Evolutionary conservation across 2,797 vertebrate genomes (phyloP), one percentile per base, ranked within the genome.

Genomic region (Enteromius paludinosus): DNA sequence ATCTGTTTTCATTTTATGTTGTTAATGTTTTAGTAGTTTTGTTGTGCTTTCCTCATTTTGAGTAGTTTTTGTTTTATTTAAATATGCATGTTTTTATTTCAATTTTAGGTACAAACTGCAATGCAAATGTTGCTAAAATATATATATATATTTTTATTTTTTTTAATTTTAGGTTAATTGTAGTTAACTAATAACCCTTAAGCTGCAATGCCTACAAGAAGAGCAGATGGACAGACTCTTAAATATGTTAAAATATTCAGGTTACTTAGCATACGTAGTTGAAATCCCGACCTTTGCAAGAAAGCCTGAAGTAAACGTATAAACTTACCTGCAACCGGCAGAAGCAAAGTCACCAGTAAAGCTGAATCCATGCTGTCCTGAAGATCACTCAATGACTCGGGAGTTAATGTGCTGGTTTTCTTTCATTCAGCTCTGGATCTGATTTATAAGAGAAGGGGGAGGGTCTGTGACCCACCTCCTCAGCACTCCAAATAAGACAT

Each of bases 241-340:
- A 54, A 35, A 35, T 72, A 73, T 59, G 72, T 12, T 41, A 66
- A 66, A 38, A 38, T 66, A 66, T 66, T 11, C 72, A 59, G 12
- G 33, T 41, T 56, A 23, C 12, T 54, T 73, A 74, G 33, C 52
- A 74, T 56, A 59, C 4, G 30, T 15, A 35, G 45, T 73, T 4
- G 41, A 41, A 59, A 56, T 9, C 3, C 66, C 14, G 15, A 20
- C 47, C 20, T 30, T 35, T 38, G 30, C 65, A 20, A 35, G 28
- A 64, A 17, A 64, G 28, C 15, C 15, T 9, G 1, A 14, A 64
- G 7, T 7, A 82, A 45, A 61, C 10, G 14, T n/a, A 25, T 52
- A 54, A 66, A 65, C 84, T 68, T 83, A 88, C 90, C 89, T 82
- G 83, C 72, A 52, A 78, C 49, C 25, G 84, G 79, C 2, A 89